Evolutionary conservation across 2,113 vertebrate species (phyloP).

Genomic region (Maccullochella peelii): DNA sequence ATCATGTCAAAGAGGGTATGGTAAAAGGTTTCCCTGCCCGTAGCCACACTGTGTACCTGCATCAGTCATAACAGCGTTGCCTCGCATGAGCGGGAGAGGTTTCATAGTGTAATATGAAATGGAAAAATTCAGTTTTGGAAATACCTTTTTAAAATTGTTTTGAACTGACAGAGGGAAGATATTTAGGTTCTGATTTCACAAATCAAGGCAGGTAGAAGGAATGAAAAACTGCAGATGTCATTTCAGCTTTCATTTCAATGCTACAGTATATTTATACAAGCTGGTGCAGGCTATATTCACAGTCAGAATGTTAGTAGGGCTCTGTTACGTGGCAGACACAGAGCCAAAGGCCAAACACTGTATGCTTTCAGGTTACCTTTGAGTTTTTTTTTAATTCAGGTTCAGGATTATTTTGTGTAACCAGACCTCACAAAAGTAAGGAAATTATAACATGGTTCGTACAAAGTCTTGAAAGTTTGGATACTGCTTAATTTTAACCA

Average conservation of each 20-base stretch:
- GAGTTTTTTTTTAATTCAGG: neutral
- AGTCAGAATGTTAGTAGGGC: neutral
- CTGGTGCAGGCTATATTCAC: neutral
- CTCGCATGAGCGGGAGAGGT: neutral
- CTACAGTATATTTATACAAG: neutral
- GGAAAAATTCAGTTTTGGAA: neutral
- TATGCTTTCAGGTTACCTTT: neutral
- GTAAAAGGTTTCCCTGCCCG: neutral
- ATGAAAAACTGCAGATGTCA: neutral
- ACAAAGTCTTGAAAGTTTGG: too few relatives aligned
- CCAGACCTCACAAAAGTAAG: neutral
- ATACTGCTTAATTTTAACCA: too few relatives aligned
- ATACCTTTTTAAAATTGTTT: conserved; percentile 6
- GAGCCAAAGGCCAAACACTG: neutral
- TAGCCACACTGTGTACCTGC: conserved; percentile 9
- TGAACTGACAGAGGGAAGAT: neutral
- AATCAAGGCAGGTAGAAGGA: conserved; percentile 8
- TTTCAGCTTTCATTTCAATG: conserved; percentile 4
- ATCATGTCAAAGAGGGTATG: conserved; percentile 33
- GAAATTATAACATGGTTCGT: neutral
- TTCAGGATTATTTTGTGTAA: neutral
- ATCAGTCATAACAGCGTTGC: neutral
- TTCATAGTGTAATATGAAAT: conserved; percentile 1
- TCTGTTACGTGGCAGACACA: neutral
- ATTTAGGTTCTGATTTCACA: conserved; percentile 11